These are phyloP conservation scores for Lycodopsis pacificus DNA, from an alignment of 2,797 vertebrate genomes.

Conservation along the genomic window DNA sequence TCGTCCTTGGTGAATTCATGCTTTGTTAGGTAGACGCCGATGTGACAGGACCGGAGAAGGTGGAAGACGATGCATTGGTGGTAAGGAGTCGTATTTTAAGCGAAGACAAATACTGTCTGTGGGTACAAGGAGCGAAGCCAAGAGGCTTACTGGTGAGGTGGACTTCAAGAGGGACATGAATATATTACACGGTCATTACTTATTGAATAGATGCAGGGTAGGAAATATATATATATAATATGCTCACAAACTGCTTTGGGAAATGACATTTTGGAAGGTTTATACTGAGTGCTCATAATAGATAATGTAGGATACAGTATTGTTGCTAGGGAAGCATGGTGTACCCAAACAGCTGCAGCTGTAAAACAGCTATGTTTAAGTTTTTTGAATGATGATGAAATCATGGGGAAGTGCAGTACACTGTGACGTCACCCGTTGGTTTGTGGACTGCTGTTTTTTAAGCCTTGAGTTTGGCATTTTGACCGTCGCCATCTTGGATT, in stretches of 20 bases:
- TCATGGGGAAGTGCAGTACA: background rate
- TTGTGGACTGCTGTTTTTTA: background rate
- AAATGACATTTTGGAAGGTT: background rate
- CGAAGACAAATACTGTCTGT: background rate
- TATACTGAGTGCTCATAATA: background rate
- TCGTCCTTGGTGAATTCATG: background rate
- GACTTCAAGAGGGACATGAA: background rate
- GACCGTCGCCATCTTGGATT: too few species aligned
- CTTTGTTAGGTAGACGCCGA: background rate
- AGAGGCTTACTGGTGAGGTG: background rate
- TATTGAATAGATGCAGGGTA: background rate
- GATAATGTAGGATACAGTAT: background rate
- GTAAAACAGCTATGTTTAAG: background rate
- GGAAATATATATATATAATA: too few species aligned
- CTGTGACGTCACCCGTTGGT: background rate
- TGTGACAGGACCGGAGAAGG: background rate
- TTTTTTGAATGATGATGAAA: background rate
- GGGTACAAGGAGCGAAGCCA: background rate
- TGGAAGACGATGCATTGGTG: background rate
- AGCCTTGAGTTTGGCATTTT: background rate
- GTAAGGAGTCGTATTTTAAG: constrained; percentile 4
- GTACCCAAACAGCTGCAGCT: background rate
- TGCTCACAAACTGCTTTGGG: background rate
- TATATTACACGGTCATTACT: background rate
- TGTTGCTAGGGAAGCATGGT: background rate